Conservation (phyloP, 2,888 invertebrate species). For the Rotaria magnacalcarata region DNA sequence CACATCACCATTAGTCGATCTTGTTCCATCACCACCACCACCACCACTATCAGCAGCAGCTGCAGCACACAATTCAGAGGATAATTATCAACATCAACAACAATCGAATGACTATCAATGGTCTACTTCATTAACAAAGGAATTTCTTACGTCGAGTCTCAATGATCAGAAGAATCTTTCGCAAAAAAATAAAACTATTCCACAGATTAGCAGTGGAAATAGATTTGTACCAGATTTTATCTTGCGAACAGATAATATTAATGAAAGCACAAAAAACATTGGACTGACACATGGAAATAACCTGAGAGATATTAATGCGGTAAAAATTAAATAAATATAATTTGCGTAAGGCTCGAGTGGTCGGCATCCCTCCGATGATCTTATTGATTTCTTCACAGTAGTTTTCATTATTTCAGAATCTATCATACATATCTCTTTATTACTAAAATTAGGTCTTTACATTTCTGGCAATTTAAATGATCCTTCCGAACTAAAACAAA, state of each 20-base stretch:
- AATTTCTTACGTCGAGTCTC: neutral
- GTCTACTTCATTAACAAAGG: neutral
- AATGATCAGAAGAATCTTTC: neutral
- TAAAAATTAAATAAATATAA: neutral
- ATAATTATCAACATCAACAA: conserved; percentile 3
- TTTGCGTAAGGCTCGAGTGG: too few relatives aligned
- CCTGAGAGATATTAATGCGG: neutral
- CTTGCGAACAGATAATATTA: neutral
- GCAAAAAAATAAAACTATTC: neutral
- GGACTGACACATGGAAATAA: neutral
- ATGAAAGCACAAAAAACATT: neutral
- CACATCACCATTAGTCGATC: neutral
- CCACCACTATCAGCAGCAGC: neutral
- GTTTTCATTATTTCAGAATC: too few relatives aligned
- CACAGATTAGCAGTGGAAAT: neutral
- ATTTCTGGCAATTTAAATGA: too few relatives aligned
- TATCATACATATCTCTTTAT: too few relatives aligned
- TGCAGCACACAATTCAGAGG: neutral
- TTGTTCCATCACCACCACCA: conserved; percentile 19
- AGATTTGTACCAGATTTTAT: neutral
- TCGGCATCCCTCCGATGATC: too few relatives aligned
- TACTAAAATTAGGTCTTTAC: too few relatives aligned
- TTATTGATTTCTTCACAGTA: too few relatives aligned
- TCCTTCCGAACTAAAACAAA: too few relatives aligned
- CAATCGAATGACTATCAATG: neutral